These are phyloP conservation scores for Lycocerus yunnanus DNA, from an alignment of 2,888 invertebrate genomes.

Conservation along the genomic window DNA sequence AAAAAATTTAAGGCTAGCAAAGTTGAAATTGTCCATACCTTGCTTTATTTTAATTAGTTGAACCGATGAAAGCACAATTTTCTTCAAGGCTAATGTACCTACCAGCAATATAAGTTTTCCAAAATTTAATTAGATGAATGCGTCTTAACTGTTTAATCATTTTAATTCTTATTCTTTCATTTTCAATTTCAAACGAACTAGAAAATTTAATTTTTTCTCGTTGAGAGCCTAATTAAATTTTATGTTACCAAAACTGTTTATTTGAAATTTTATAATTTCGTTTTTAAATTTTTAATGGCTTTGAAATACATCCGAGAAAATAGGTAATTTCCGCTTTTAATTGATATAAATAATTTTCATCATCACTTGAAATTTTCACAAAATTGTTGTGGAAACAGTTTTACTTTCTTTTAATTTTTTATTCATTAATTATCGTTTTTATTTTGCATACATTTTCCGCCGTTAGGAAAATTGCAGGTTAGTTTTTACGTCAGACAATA, in stretches of 20 bases:
- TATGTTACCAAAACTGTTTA: neutral
- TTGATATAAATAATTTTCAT: neutral
- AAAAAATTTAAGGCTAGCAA: neutral
- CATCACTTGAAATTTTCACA: neutral
- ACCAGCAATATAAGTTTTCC: neutral
- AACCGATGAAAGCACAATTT: neutral
- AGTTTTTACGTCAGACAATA: neutral
- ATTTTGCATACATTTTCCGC: neutral
- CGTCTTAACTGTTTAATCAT: neutral
- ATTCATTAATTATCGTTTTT: neutral
- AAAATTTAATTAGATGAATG: neutral
- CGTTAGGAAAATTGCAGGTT: neutral
- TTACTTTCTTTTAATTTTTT: neutral
- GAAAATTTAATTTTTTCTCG: neutral
- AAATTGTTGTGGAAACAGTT: neutral
- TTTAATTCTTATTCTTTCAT: neutral
- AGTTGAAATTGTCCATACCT: neutral
- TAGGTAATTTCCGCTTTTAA: neutral
- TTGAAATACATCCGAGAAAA: neutral
- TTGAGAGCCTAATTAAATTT: neutral
- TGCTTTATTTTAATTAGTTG: neutral
- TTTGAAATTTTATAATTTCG: neutral
- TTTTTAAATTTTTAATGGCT: neutral
- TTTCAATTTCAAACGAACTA: neutral
- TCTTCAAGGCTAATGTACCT: neutral